Percentiles rank a stretch among this genome's conserved stretches.
phyloP scores from a whole-genome alignment of 1,140 invertebrate species.

The Zaprionus davidi region DNA sequence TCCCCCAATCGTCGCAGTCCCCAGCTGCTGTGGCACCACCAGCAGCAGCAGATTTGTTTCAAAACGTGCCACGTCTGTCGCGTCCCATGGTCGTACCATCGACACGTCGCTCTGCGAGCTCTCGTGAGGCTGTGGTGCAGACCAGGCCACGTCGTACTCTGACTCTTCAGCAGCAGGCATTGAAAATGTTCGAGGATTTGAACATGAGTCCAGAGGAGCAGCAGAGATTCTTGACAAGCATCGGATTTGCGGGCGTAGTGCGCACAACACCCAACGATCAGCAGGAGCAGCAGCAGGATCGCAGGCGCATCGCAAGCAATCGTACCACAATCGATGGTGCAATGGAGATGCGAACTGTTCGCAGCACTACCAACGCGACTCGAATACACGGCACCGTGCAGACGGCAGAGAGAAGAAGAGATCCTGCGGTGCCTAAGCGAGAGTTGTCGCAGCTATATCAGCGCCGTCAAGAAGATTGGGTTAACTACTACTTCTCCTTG shows the following conservation, averaged over 20 bases:
- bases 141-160: background rate
- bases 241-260: background rate
- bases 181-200: slow-evolving; percentile 1
- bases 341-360: background rate
- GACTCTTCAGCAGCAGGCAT: background rate
- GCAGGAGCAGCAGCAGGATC: background rate
- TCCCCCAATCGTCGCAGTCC: too few relatives aligned
- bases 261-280: background rate
- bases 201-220: background rate
- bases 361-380: background rate
- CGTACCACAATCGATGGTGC: background rate
- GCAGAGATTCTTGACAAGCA: background rate
- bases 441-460: background rate
- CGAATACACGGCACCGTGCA: background rate
- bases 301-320: background rate
- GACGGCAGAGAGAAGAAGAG: too few relatives aligned
- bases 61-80: background rate
- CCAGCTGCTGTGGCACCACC: background rate
- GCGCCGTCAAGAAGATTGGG: background rate
- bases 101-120: background rate
- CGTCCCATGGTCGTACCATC: background rate
- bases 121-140: slow-evolving; percentile 1
- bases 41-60: background rate
- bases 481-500: background rate
- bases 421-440: background rate